These are phyloP conservation scores for Piprites chloris DNA, from an alignment of 2,113 vertebrate genomes.

Conservation along the genomic window DNA sequence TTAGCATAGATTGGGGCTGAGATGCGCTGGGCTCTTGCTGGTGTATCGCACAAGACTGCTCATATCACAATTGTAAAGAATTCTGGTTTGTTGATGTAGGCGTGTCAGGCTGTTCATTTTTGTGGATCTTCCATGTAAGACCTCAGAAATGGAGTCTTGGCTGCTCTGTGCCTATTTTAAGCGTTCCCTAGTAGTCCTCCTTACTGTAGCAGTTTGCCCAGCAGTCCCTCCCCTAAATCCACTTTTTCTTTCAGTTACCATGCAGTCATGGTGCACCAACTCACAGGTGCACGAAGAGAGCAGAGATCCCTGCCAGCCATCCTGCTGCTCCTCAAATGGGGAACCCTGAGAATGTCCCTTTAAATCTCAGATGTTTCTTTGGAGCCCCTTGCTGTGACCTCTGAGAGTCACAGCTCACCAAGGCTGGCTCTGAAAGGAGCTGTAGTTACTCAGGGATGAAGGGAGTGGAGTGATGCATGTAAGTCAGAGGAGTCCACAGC, in stretches of 20 bases:
- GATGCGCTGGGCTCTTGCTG: background rate
- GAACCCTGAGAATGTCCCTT: background rate
- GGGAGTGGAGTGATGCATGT: background rate
- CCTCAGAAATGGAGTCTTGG: slow-evolving; percentile 24
- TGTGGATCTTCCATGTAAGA: slow-evolving; percentile 5
- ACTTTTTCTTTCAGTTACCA: background rate
- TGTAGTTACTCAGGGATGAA: background rate
- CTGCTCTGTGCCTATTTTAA: slow-evolving; percentile 30
- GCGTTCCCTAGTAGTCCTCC: background rate
- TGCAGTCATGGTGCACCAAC: background rate
- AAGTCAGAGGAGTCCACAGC: background rate
- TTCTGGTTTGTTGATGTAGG: slow-evolving; percentile 29
- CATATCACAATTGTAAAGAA: background rate
- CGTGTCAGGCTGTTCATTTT: slow-evolving; percentile 50
- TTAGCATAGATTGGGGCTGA: background rate
- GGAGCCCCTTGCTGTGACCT: background rate
- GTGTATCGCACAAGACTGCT: slow-evolving; percentile 4
- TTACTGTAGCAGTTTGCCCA: background rate
- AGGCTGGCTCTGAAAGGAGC: background rate
- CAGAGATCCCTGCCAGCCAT: background rate
- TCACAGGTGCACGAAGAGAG: background rate
- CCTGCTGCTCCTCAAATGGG: background rate
- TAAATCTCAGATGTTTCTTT: background rate
- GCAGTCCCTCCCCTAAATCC: background rate
- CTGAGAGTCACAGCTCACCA: background rate